A percentile compares a stretch with the other conserved stretches of the same genome.
Conservation (phyloP, 2,113 vertebrate species). For the Malurus alboscapulatus region DNA sequence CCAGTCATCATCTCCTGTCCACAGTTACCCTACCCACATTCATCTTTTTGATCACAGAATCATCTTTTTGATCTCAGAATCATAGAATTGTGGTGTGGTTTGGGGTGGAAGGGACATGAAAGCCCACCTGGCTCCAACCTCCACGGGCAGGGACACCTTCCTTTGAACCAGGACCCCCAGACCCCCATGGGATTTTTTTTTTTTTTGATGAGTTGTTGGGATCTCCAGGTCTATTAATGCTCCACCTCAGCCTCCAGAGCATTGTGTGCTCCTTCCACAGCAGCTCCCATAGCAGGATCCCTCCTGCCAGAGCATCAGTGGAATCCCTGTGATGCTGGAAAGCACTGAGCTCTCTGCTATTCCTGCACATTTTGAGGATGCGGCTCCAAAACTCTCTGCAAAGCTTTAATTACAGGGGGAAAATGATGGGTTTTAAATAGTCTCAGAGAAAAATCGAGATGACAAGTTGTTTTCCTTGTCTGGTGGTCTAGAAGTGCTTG, state of each 20-base stretch:
- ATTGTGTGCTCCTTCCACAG: not conserved
- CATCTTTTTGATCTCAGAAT: not conserved
- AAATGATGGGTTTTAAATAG: not conserved
- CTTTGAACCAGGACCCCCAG: not conserved
- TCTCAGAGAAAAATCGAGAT: not conserved
- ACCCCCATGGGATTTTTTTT: not conserved
- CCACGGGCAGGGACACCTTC: not conserved
- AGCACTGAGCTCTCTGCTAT: not conserved
- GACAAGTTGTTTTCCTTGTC: not conserved
- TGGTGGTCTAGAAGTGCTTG: not conserved
- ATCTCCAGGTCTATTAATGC: not conserved
- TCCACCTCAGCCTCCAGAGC: not conserved
- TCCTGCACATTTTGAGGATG: not conserved
- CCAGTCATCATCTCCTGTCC: not conserved
- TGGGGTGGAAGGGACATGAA: no score
- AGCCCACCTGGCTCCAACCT: not conserved
- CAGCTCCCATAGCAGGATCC: not conserved
- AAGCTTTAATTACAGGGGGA: not conserved
- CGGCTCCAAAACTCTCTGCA: not conserved
- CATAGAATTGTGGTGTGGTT: not conserved
- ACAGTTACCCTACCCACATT: fast-evolving
- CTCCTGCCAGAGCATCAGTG: not conserved
- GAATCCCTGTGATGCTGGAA: not conserved
- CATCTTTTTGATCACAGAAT: not conserved
- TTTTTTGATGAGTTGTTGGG: not conserved